These are phyloP conservation scores for Congeria kusceri DNA, from an alignment of 2,888 invertebrate genomes.

Conservation along the genomic window DNA sequence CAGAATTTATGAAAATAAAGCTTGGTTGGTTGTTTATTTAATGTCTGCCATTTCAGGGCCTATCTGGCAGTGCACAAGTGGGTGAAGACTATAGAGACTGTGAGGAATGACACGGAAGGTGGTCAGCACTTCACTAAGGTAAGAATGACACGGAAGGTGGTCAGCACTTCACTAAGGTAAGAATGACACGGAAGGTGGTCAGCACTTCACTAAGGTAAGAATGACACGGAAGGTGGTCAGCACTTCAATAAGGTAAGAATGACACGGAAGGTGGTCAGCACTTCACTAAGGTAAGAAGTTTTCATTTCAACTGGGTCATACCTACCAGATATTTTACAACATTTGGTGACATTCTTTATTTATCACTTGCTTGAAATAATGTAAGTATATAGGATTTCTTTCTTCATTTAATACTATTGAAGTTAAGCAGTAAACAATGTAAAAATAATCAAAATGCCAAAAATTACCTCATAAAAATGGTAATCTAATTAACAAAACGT, in stretches of 20 bases:
- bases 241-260: constrained; percentile 41
- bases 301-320: too few species aligned
- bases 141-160: constrained; percentile 25
- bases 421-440: too few species aligned
- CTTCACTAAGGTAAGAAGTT: constrained; percentile 35
- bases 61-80: constrained; percentile 86
- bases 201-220: constrained; percentile 38
- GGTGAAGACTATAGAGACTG: constrained; percentile 27
- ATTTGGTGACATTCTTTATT: too few species aligned
- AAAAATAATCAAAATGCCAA: too few species aligned
- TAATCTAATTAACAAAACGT: too few species aligned
- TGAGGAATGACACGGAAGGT: constrained; percentile 24
- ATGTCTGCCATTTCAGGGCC: constrained; percentile 85
- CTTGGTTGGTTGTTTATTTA: too few species aligned
- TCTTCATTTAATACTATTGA: too few species aligned
- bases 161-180: constrained; percentile 34
- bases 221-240: constrained; percentile 18
- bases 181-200: constrained; percentile 21
- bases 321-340: too few species aligned
- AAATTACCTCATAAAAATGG: too few species aligned
- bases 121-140: constrained; percentile 34
- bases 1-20: too few species aligned
- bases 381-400: too few species aligned
- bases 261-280: constrained; percentile 14
- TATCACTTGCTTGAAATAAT: too few species aligned